Base-by-base conservation (phyloP, 1,140 invertebrate species). In the Nautilus pompilius region DNA sequence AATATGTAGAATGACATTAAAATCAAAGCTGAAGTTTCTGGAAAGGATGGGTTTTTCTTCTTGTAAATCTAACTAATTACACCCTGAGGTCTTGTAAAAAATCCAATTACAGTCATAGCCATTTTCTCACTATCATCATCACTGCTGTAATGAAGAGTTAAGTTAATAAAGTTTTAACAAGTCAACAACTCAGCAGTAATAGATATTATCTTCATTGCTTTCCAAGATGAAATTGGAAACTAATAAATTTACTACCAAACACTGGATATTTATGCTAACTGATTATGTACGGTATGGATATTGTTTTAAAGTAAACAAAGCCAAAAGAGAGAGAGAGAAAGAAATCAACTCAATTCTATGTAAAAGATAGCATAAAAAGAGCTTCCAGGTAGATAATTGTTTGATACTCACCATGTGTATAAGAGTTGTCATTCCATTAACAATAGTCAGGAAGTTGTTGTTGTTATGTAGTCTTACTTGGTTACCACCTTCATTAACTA, bases 401-500 rank as follows among this genome's bases (percentile, higher is more conserved):
- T 4, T 3, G 4, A 51, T 32, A 73, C 73, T 68, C 60, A 80
- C 79, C 69, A 73, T 73, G 29, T 66, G 53, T 5, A 74, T 64
- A 3, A 81, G 17, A 8, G 65, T 41, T 24, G 72, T 74, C 3
- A 60, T 48, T 13, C 77, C 79, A 64, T 74, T 73, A n/a, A 69
- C 59, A 30, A 81, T 66, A 8, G 75, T 65, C 53, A 80, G 59
- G 56, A 74, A 80, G 68, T 81, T 81, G 68, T 79, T 66, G 71
- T 80, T 80, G 71, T 80, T 81, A 55, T 79, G 74, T 10, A 81
- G 73, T 24, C 71, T 66, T 1, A 81, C 74, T 54, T 77, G 70
- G 57, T 80, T 79, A 8, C 67, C 74, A 41, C 76, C 76, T 53
- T 78, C 76, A 62, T 76, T 75, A 5, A 74, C 56, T 15, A 81